Evolutionary conservation across 2,888 invertebrate species (phyloP), one percentile per base, ranked within the genome.

Genomic region (Scaptomyza tumidula): DNA sequence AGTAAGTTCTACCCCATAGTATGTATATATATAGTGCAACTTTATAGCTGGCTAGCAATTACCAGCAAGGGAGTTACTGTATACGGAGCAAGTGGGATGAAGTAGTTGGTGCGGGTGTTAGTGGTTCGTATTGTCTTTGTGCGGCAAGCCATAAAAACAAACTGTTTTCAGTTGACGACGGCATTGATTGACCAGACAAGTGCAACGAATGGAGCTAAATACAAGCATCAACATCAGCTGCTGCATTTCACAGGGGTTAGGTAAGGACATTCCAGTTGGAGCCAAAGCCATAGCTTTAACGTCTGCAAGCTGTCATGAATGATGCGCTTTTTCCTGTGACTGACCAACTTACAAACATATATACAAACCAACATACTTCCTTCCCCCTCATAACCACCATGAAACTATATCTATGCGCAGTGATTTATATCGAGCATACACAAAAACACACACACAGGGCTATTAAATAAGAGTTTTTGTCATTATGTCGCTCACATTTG

Each of bases 101-200:
- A 14, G 6, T 9, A 6, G 31, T 1, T 24, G 16, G 27, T 3
- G 33, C 11, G 35, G 54, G 27, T 39, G 44, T 10, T 16, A 48
- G 24, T 73, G 48, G 53, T n/a, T n/a, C 58, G 62, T 54, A 78
- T 75, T 83, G 83, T 78, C 86, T 80, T 80, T 82, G 75, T 72
- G 86, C 72, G 80, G 75, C 80, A 80, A 70, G 59, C 78, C 66
- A 83, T 83, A 83, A 83, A 83, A 83, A 63, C 78, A 85, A 82
- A 80, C 80, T 80, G 86, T 78, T 75, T 77, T 78, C 66, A 74
- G 83, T 82, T 83, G 83, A 68, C 67, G 69, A 62, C 67, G 65
- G 75, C 83, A 82, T 86, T 88, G 86, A 89, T 81, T 86, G 86
- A 89, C 82, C 80, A 84, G 82, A 86, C 85, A 84, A 86, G 85